Evolutionary conservation across 2,797 vertebrate genomes (phyloP), one percentile per base, ranked within the genome.

Genomic region (Anableps anableps): DNA sequence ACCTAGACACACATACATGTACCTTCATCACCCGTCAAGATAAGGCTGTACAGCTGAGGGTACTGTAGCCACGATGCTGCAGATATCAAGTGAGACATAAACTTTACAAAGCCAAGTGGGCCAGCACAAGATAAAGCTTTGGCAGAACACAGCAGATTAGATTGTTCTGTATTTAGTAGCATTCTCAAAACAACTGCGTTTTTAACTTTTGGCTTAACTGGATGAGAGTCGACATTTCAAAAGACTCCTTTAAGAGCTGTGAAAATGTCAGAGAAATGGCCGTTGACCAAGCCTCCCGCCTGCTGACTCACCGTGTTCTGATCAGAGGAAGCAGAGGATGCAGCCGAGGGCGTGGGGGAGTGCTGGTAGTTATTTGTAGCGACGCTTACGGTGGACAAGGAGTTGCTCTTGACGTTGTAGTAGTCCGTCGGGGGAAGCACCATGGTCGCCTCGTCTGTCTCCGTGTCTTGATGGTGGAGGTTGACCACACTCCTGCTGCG

Each of bases 371-470:
- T 86, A 41, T 88, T 90, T 71, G 76, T 83, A 68, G 78, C 58
- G 84, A 81, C 50, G 26, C 17, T 64, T 78, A 81, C 76, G 60
- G 53, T 36, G 74, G 81, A 43, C 1, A 79, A 43, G 71, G 23
- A 5, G 80, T 60, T 83, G 88, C 43, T 84, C 83, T 89, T 93
- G 60, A 82, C 7, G 73, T 96, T 90, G 23, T 91, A 64, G 86
- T 99, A 99, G 90, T 99, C 98, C 0, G 97, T 96, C 0, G 97
- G 97, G 0, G 98, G 98, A 51, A 99, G 97, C 77, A 96, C 93
- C 86, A 99, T 96, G 0, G 91, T 94, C 1, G 92, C 94, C 80
- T 95, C 94, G 29, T 96, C 94, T 0, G 97, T 97, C 78, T 99
- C 97, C 0, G 96, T 88, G 90, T 96, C 95, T 88, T 95, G 95